These are phyloP conservation scores for Epicauta chinensis DNA, from an alignment of 1,140 invertebrate species.

Conservation along the genomic window DNA sequence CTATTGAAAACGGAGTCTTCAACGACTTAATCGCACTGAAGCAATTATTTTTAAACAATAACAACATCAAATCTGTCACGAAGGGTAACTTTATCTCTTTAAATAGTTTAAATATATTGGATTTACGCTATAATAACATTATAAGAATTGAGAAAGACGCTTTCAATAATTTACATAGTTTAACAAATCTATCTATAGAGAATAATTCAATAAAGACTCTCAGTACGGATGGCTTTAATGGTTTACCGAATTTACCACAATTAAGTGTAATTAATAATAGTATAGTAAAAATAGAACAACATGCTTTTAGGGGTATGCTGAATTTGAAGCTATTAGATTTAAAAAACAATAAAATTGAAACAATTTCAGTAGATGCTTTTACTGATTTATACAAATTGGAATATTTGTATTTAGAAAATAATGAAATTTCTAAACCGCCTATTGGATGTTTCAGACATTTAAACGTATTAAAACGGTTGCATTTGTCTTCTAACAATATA, in stretches of 20 bases:
- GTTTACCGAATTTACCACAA: not conserved
- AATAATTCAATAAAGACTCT: not conserved
- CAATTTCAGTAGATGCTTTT: not conserved
- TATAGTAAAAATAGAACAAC: not conserved
- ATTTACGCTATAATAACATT: constrained; percentile 13
- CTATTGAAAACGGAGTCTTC: no score
- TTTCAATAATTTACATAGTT: constrained; percentile 3
- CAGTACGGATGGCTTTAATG: constrained; percentile 1
- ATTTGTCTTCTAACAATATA: not conserved
- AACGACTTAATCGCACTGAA: not conserved
- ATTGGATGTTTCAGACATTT: not conserved
- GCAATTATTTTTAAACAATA: not conserved
- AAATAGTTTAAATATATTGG: constrained; percentile 1
- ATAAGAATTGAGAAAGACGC: not conserved
- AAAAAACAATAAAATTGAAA: not conserved
- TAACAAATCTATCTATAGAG: not conserved
- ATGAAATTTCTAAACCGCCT: no score
- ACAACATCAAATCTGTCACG: no score
- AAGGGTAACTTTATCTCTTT: not conserved
- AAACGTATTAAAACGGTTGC: not conserved
- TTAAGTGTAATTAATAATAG: not conserved
- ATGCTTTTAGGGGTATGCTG: not conserved
- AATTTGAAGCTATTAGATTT: not conserved
- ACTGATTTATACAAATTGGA: not conserved
- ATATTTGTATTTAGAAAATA: no score